Evolutionary conservation across 2,797 vertebrate species (phyloP).

Genomic region (Scomberomorus guttatus): DNA sequence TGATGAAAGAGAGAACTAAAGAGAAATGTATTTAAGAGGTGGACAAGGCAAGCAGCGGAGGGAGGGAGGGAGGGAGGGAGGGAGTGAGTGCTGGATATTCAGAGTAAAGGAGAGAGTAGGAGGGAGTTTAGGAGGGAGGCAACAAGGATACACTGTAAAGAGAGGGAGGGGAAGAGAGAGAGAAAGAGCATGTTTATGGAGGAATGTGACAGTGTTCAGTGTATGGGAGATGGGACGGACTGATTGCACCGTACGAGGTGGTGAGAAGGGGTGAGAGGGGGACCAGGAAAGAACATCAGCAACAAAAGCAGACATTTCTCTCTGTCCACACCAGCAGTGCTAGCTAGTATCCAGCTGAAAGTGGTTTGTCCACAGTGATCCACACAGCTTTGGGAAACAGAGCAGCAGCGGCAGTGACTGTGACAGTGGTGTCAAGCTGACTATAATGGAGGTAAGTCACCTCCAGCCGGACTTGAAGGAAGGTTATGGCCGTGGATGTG

Average conservation of each 20-base stretch:
- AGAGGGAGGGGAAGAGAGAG: slow-evolving; percentile 56
- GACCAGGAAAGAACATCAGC: slow-evolving; percentile 39
- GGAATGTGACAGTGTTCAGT: slow-evolving; percentile 80
- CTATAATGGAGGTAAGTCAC: slow-evolving; percentile 78
- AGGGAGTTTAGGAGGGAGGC: slow-evolving; percentile 74
- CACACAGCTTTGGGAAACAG: slow-evolving; percentile 50
- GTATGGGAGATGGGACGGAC: slow-evolving; percentile 77
- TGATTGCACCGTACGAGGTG: slow-evolving; percentile 62
- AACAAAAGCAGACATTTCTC: slow-evolving; percentile 49
- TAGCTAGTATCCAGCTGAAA: slow-evolving; percentile 33
- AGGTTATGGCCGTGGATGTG: slow-evolving; percentile 46
- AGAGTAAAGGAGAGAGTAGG: slow-evolving; percentile 72
- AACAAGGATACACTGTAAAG: slow-evolving; percentile 69
- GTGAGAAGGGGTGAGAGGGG: slow-evolving; percentile 48
- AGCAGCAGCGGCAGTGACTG: slow-evolving; percentile 49
- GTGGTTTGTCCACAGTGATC: slow-evolving; percentile 59
- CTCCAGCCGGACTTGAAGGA: slow-evolving; percentile 41
- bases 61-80: slow-evolving; percentile 36
- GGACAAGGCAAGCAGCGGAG: slow-evolving; percentile 37
- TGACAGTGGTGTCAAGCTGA: slow-evolving; percentile 46
- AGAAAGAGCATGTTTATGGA: slow-evolving; percentile 70
- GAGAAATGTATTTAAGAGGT: slow-evolving; percentile 42
- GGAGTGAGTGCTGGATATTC: slow-evolving; percentile 62
- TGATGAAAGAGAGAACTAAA: slow-evolving; percentile 34
- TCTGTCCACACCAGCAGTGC: slow-evolving; percentile 21